phyloP scores from a whole-genome alignment of 2,888 invertebrate species.

The Acronicta psi region DNA sequence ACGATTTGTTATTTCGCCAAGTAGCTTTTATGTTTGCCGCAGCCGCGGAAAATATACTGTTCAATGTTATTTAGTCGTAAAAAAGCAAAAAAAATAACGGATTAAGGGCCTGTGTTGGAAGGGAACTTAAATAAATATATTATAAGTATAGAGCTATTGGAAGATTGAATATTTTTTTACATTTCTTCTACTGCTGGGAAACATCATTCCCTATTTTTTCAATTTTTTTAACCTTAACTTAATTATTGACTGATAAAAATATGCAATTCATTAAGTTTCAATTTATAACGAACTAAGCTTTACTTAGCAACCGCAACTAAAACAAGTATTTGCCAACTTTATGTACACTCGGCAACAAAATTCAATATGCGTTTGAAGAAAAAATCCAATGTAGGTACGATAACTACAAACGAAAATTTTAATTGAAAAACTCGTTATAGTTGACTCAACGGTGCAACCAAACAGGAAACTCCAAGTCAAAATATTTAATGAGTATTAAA shows the following conservation, averaged over 20 bases:
- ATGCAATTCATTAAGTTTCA: too few relatives aligned
- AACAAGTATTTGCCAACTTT: conserved; percentile 4
- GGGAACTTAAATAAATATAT: conserved; percentile 23
- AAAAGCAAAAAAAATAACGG: conserved; percentile 11
- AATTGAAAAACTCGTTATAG: conserved; percentile 70
- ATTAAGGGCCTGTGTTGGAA: conserved; percentile 8
- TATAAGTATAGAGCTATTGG: too few relatives aligned
- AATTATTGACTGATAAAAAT: too few relatives aligned
- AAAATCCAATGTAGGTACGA: conserved; percentile 49
- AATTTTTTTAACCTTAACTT: too few relatives aligned
- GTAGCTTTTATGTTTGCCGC: conserved; percentile 36
- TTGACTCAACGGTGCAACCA: conserved; percentile 60
- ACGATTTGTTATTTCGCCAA: conserved; percentile 35
- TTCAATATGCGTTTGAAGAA: conserved; percentile 53
- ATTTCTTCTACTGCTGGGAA: too few relatives aligned
- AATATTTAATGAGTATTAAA: conserved; percentile 51
- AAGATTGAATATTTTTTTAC: too few relatives aligned
- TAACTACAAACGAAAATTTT: conserved; percentile 66
- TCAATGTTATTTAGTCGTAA: conserved; percentile 32
- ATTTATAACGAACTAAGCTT: too few relatives aligned
- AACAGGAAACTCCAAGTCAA: conserved; percentile 41
- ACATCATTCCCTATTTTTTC: too few relatives aligned
- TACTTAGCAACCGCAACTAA: not conserved
- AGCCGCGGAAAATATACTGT: conserved; percentile 16
- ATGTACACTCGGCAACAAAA: conserved; percentile 44